Base-by-base conservation (phyloP, 1,140 invertebrate species). In the Ceratosolen solmsi region DNA sequence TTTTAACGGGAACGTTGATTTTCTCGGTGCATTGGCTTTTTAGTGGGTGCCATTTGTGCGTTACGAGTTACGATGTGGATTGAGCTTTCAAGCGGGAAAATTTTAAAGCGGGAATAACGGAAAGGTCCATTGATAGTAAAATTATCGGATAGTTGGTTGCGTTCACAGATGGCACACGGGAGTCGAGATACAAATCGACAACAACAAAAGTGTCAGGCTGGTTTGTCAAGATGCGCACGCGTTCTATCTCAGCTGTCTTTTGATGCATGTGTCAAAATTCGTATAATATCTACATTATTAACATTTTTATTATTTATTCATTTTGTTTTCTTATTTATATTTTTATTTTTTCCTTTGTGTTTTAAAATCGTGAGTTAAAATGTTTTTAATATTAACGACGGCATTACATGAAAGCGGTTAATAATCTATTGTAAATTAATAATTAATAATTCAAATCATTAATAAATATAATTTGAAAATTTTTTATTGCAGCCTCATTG, bases 131-230 rank as follows among this genome's bases (percentile, higher is more conserved):
- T 86, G 84, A 86, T 84, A 83, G 82, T 41, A 20, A 30, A 27
- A 79, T 38, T 54, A 2, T 75, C 30, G 70, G 71, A 79, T 79
- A 36, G 68, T 17, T 78, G 82, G 63, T 81, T 11, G 74, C 72
- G 82, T 84, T 88, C 87, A 87, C 85, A 89, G 88, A 89, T 89
- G 89, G 87, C 88, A 88, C 65, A 73, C 79, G 84, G 41, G 13
- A 80, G 36, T 68, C 63, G 63, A 36, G 20, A 3, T 20, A 30
- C 51, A 17, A 54, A 79, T 79, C 68, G 78, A 72, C 86, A 83
- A 87, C 85, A 82, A 87, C 75, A 82, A 79, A 54, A 82, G 85
- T 80, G 75, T 84, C 56, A 63, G 30, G 33, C 27, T 78, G n/a
- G 25, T 70, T 79, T 71, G 41, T 73, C 49, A 25, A 30, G 71